A percentile compares a stretch with the other conserved stretches of the same genome.
Conservation (phyloP, 1,140 invertebrate genomes). For the Trichogramma pretiosum region DNA sequence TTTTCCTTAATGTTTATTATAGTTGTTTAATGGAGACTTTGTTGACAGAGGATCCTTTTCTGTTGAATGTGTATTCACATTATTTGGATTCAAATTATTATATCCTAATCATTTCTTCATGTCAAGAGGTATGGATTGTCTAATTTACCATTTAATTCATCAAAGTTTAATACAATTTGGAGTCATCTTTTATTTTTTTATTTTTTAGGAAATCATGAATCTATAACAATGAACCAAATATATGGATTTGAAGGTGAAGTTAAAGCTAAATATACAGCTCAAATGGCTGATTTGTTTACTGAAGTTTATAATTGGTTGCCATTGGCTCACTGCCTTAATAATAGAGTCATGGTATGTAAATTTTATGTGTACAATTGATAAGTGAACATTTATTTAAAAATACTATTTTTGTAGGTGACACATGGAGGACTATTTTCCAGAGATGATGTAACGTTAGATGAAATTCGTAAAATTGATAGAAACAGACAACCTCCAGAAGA, state of each 20-base stretch:
- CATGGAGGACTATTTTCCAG: constrained; percentile 88
- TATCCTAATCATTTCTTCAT: constrained; percentile 97
- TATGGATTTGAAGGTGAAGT: constrained; percentile 99
- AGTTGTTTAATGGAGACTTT: constrained; percentile 98
- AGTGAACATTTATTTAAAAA: constrained; percentile 1
- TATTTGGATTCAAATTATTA: constrained; percentile 95
- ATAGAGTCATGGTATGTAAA: constrained; percentile 69
- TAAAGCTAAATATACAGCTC: constrained; percentile 83
- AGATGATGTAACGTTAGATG: constrained; percentile 84
- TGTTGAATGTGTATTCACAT: constrained; percentile 96
- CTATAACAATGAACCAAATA: constrained; percentile 97
- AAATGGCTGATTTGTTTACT: constrained; percentile 95
- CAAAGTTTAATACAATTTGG: not conserved
- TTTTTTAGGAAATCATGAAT: constrained; percentile 89
- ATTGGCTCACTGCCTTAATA: constrained; percentile 90
- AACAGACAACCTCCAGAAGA: constrained; percentile 96
- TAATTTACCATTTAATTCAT: not conserved
- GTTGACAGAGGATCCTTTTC: constrained; percentile 98
- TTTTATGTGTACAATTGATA: not conserved
- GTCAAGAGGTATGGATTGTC: constrained; percentile 71
- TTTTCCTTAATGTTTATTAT: constrained; percentile 29
- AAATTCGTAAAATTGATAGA: constrained; percentile 80
- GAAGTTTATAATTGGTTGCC: constrained; percentile 98
- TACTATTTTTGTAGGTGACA: constrained; percentile 59
- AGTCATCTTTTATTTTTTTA: not conserved